A percentile compares a stretch with the other conserved stretches of the same genome.
Conservation (phyloP, 30 jellyfish, hydroid and myxozoan genomes). For the Hydractinia symbiolongicarpus region DNA sequence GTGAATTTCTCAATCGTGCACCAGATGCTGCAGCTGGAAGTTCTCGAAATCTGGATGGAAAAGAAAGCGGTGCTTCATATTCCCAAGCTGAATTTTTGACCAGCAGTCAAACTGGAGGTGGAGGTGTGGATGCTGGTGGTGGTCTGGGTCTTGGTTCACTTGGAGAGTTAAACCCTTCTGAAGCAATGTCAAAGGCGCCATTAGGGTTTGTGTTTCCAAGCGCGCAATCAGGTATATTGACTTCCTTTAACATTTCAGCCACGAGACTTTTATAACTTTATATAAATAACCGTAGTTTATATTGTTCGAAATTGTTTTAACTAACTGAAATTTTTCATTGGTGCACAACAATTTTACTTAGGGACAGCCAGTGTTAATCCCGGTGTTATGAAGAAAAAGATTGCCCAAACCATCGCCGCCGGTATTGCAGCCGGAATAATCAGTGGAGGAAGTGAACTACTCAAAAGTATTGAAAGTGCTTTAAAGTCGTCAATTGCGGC, state of each 20-base stretch:
- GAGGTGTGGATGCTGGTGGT: slow-evolving; percentile 4
- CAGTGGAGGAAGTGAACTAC: slow-evolving; percentile 47
- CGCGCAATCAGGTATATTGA: background rate
- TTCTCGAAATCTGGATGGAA: background rate
- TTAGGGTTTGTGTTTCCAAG: slow-evolving; percentile 1
- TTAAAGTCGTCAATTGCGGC: slow-evolving; percentile 1
- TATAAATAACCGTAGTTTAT: too few relatives aligned
- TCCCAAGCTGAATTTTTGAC: slow-evolving; percentile 11
- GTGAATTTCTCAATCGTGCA: slow-evolving; percentile 81
- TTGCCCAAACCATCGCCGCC: slow-evolving; percentile 56
- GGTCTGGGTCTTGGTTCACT: slow-evolving; percentile 6
- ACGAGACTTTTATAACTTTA: too few relatives aligned
- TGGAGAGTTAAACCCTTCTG: slow-evolving; percentile 14
- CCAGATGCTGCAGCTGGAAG: slow-evolving; percentile 33
- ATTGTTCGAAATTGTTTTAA: too few relatives aligned
- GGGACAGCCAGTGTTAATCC: background rate
- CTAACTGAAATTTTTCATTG: too few relatives aligned
- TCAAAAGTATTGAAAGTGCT: slow-evolving; percentile 36
- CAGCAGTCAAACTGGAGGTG: slow-evolving; percentile 10
- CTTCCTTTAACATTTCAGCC: too few relatives aligned
- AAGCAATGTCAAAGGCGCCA: background rate
- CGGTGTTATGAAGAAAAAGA: slow-evolving; percentile 22
- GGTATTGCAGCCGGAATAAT: slow-evolving; percentile 67
- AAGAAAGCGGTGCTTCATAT: slow-evolving; percentile 2
- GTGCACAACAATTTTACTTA: background rate